Evolutionary conservation across 2,113 vertebrate species (phyloP).

Genomic region (Notarius lentiginosus): DNA sequence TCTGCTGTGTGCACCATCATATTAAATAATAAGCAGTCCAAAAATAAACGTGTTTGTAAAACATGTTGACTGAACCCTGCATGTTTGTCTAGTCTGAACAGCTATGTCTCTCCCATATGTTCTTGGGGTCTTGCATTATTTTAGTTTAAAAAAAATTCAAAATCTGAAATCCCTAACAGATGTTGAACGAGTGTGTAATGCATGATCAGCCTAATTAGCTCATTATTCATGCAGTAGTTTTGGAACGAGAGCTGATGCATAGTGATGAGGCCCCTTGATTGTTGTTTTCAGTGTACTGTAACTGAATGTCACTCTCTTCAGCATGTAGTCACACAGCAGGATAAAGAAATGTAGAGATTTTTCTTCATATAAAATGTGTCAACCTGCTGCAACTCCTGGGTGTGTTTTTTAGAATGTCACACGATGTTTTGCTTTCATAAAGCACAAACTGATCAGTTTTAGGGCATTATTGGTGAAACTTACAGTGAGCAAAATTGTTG

Average conservation of each 20-base stretch:
- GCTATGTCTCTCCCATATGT: conserved; percentile 21
- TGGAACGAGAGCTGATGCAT: conserved; percentile 45
- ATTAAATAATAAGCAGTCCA: not conserved
- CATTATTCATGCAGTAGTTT: conserved; percentile 53
- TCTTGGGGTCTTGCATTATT: conserved; percentile 32
- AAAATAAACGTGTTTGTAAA: conserved; percentile 14
- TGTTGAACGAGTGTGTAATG: conserved; percentile 50
- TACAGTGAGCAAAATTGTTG: not conserved
- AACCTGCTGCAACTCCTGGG: not conserved
- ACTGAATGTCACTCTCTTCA: conserved; percentile 29
- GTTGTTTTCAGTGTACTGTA: conserved; percentile 37
- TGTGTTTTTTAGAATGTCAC: not conserved
- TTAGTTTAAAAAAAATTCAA: conserved; percentile 49
- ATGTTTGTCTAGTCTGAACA: not conserved
- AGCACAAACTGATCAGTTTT: conserved; percentile 9
- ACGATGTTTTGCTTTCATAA: conserved; percentile 14
- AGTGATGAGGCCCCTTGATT: conserved; percentile 50
- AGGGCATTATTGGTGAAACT: not conserved
- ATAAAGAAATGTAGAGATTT: conserved; percentile 9
- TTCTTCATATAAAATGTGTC: conserved; percentile 13
- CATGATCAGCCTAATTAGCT: conserved; percentile 55
- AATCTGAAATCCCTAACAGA: conserved; percentile 50
- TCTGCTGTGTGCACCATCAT: not conserved
- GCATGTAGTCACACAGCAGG: conserved; percentile 23
- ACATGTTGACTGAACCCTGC: not conserved